These are phyloP conservation scores for Acanthococcus lagerstroemiae DNA, from an alignment of 2,888 invertebrate species.

Conservation along the genomic window DNA sequence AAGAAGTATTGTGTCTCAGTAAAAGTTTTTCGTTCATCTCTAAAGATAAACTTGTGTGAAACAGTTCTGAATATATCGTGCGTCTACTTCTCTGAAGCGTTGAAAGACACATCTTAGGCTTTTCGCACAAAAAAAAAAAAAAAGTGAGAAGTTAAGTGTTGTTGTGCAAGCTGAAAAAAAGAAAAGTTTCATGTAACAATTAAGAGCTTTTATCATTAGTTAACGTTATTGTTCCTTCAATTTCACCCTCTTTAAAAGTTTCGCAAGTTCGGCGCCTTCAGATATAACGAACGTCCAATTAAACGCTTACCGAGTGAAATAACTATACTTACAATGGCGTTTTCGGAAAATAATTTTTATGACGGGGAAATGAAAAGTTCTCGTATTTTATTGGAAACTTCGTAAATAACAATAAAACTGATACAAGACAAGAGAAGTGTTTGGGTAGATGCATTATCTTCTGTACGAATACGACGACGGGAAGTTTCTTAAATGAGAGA, in stretches of 20 bases:
- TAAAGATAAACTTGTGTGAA: no score
- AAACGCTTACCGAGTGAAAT: slow-evolving; percentile 25
- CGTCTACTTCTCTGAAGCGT: no score
- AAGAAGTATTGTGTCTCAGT: no score
- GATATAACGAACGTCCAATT: slow-evolving; percentile 21
- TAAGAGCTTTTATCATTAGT: slow-evolving; percentile 25
- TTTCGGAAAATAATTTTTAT: slow-evolving; percentile 15
- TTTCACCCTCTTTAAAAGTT: slow-evolving; percentile 23
- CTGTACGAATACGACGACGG: no score
- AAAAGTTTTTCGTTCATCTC: no score
- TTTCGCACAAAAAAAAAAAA: no score
- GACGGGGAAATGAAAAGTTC: slow-evolving; percentile 17
- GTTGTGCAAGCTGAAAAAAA: slow-evolving; percentile 7
- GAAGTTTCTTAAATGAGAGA: no score
- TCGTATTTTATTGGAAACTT: slow-evolving; percentile 23
- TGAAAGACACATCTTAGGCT: no score
- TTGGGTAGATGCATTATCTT: no score
- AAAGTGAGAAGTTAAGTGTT: slow-evolving; percentile 4
- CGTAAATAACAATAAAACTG: slow-evolving; percentile 24
- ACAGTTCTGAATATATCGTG: no score
- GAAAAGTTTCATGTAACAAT: slow-evolving; percentile 20
- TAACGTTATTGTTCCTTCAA: slow-evolving; percentile 23
- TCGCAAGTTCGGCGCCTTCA: slow-evolving; percentile 15
- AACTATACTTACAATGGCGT: slow-evolving; percentile 19
- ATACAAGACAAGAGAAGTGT: background rate